Evolutionary conservation across 2,113 vertebrate genomes (phyloP), one percentile per base, ranked within the genome.

Genomic region (Lepisosteus osseus): DNA sequence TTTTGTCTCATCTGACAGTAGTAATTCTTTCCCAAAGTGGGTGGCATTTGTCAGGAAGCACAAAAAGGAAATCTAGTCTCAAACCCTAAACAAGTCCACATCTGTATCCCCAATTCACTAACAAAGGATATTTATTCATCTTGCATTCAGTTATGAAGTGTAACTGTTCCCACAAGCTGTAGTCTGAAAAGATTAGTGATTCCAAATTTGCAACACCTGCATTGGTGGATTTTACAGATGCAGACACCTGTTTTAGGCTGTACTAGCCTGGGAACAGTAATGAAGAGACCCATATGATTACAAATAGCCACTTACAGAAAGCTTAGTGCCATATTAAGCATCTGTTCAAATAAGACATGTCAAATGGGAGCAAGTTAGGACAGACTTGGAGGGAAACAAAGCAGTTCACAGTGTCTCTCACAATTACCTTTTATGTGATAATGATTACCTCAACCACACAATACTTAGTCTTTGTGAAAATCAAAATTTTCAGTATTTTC

Each of bases 191-290:
- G 79, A 86, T 81, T 87, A 78, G 40, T 85, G 81, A 81, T 78
- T 90, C 29, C 15, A 61, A 75, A 72, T 62, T 29, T 75, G 72
- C 64, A 88, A 88, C 87, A 92, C 88, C 88, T 92, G 88, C 68
- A 81, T 1, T 40, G 73, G 69, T 65, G 77, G 69, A 78, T 74
- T 71, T 74, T 44, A 1, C 72, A 82, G 55, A 72, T 56, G 43
- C 3, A 66, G 81, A 86, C 86, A 90, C 86, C 84, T 92, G 86
- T 78, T 91, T 80, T 70, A 72, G 64, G 74, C 57, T 66, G 59
- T 55, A 61, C 65, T 74, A 43, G 61, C 76, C 68, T 83, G 65
- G 44, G 62, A 83, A 84, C 69, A 44, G 45, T n/a, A 41, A 54
- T 55, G 61, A 62, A 57, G 74, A 66, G 61, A 63, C 42, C 44